phyloP scores from a whole-genome alignment of 2,113 vertebrate species.

The Herpetotheres cachinnans region DNA sequence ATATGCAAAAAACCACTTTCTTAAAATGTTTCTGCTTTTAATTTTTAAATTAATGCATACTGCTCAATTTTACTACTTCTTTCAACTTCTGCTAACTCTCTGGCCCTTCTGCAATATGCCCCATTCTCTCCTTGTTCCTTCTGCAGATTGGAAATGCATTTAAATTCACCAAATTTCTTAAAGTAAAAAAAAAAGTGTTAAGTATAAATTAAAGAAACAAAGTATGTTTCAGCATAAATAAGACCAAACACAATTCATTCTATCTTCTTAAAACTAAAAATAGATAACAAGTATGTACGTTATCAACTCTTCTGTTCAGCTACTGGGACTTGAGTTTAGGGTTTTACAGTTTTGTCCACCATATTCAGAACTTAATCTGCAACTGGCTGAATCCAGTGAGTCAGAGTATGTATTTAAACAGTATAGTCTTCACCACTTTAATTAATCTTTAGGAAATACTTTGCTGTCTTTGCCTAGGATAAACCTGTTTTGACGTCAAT shows the following conservation, averaged over 20 bases:
- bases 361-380: background rate
- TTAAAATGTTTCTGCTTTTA: background rate
- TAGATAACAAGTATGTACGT: background rate
- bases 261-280: background rate
- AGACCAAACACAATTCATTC: background rate
- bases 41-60: slow-evolving; percentile 11
- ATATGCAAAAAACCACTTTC: background rate
- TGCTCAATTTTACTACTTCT: background rate
- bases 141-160: background rate
- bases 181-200: background rate
- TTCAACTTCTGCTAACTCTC: background rate
- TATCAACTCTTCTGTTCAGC: background rate
- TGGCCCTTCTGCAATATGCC: background rate
- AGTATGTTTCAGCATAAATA: background rate
- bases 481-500: background rate
- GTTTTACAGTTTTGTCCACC: background rate
- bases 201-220: background rate
- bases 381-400: background rate
- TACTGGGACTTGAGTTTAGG: background rate
- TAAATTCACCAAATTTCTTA: background rate
- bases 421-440: background rate
- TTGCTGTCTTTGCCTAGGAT: background rate
- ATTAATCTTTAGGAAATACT: background rate
- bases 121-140: background rate
- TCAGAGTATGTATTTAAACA: background rate